Evolutionary conservation across 2,888 invertebrate genomes (phyloP).

Genomic region (Apamea monoglypha): DNA sequence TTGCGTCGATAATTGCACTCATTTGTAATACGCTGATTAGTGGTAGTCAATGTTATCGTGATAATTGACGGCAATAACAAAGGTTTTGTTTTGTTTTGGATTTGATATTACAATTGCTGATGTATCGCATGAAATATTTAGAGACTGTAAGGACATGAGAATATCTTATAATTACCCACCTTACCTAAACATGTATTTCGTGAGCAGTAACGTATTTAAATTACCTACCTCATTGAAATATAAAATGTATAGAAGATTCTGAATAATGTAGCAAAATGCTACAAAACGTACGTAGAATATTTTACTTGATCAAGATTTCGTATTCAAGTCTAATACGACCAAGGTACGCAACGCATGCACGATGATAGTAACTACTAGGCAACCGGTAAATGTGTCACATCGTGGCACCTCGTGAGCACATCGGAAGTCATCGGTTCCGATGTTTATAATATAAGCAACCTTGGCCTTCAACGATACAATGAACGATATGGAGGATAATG

Average conservation of each 20-base stretch:
- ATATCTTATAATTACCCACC: not conserved
- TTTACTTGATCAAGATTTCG: constrained; percentile 21
- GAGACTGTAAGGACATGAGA: not conserved
- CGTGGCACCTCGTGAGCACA: constrained; percentile 33
- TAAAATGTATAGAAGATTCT: not conserved
- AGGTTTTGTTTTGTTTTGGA: constrained; percentile 15
- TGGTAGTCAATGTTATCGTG: constrained; percentile 20
- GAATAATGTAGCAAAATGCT: constrained; percentile 22
- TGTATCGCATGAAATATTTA: not conserved
- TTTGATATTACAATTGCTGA: not conserved
- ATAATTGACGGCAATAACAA: constrained; percentile 6
- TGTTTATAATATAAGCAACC: constrained; percentile 26
- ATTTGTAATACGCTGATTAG: constrained; percentile 27
- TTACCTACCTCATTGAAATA: not conserved
- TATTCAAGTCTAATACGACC: constrained; percentile 35
- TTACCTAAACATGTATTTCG: not conserved
- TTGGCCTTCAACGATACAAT: constrained; percentile 45
- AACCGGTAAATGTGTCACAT: constrained; percentile 23
- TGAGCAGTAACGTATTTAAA: constrained; percentile 3
- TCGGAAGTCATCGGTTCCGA: constrained; percentile 43
- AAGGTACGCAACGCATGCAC: constrained; percentile 25
- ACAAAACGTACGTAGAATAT: constrained; percentile 26
- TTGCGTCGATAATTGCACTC: constrained; percentile 9
- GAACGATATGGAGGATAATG: constrained; percentile 36
- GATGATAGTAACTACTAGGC: not conserved